A percentile compares a stretch with the other conserved stretches of the same genome.
These are phyloP conservation scores for Notolepis coatsorum DNA, from an alignment of 2,797 vertebrate species.

Conservation along the genomic window DNA sequence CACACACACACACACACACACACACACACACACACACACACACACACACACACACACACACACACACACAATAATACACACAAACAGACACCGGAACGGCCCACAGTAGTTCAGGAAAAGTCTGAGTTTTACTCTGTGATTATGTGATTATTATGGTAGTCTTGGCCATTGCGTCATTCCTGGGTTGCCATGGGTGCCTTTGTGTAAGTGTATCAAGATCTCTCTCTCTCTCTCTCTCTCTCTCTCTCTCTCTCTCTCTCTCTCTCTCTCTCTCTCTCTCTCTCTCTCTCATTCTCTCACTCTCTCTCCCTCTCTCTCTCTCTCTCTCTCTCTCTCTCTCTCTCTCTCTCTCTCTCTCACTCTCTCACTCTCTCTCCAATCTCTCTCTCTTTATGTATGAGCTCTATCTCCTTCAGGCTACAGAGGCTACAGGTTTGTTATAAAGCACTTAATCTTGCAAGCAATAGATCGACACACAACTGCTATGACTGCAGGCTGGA, in stretches of 20 bases:
- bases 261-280: conserved; percentile 9
- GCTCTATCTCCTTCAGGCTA: background rate
- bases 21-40: background rate
- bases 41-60: conserved; percentile 38
- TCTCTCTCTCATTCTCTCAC: too few relatives aligned
- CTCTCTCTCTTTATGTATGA: background rate
- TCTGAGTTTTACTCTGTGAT: conserved; percentile 48
- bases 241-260: conserved; percentile 2
- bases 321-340: too few relatives aligned
- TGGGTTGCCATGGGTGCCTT: conserved; percentile 63
- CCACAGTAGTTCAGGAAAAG: conserved; percentile 33
- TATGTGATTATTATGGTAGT: conserved; percentile 71
- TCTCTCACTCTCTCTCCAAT: too few relatives aligned
- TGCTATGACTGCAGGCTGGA: background rate
- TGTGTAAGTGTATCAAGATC: conserved; percentile 29
- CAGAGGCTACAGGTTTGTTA: background rate
- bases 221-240: background rate
- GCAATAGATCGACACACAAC: background rate
- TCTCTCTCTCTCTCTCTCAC: too few relatives aligned
- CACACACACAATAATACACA: conserved; percentile 44
- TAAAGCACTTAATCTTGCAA: background rate
- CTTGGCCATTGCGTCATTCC: conserved; percentile 44
- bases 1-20: conserved; percentile 4
- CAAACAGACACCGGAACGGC: conserved; percentile 34
- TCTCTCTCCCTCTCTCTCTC: too few relatives aligned